Conservation (phyloP, 2,797 vertebrate species). For the Petrocephalus sullivani region DNA sequence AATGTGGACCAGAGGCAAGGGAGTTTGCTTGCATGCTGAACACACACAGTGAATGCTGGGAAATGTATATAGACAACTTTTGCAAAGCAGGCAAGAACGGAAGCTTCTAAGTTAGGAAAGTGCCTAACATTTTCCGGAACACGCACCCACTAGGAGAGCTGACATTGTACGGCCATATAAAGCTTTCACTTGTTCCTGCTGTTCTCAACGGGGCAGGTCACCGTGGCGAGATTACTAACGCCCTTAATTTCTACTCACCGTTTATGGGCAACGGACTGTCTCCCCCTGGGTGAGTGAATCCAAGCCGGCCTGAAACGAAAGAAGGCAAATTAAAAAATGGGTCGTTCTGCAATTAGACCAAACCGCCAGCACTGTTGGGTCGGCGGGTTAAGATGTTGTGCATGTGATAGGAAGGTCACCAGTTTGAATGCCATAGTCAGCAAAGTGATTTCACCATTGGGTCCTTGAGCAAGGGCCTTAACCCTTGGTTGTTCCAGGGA, state of each 20-base stretch:
- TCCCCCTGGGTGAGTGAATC: constrained; percentile 76
- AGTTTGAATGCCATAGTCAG: background rate
- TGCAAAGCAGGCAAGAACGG: background rate
- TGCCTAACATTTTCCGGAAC: background rate
- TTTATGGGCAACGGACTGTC: constrained; percentile 81
- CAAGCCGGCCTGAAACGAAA: constrained; percentile 69
- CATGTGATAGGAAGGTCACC: background rate
- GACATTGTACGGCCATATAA: background rate
- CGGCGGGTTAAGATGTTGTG: background rate
- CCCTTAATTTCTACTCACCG: constrained; percentile 61
- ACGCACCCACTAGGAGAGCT: background rate
- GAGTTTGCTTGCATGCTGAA: background rate
- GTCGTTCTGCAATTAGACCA: background rate
- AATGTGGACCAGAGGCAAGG: background rate
- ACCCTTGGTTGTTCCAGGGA: background rate
- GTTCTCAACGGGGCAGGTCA: background rate
- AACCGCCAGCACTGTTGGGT: background rate
- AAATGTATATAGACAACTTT: background rate
- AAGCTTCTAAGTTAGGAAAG: background rate
- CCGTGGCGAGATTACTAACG: background rate
- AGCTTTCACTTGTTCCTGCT: background rate
- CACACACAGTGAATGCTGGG: background rate
- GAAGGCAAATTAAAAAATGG: constrained; percentile 25
- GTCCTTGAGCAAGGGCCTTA: background rate
- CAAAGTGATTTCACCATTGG: background rate